Percentiles rank a stretch among this genome's conserved stretches.
phyloP scores from a whole-genome alignment of 2,888 invertebrate species.

The Bombylius discolor region DNA sequence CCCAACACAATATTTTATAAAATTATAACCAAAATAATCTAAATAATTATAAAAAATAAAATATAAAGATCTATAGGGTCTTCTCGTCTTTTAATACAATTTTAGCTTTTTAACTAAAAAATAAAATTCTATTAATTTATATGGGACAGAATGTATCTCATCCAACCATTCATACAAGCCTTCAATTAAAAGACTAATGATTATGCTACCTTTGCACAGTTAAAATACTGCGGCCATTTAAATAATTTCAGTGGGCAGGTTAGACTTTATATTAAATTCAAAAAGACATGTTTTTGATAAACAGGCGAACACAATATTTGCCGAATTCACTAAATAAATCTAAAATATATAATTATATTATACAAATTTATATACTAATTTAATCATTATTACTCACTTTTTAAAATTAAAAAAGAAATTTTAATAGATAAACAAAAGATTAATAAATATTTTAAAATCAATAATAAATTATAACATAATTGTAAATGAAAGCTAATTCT shows the following conservation, averaged over 20 bases:
- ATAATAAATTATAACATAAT: conserved; percentile 39
- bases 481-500: conserved; percentile 44
- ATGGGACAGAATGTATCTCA: conserved; percentile 50
- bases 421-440: conserved; percentile 35
- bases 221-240: conserved; percentile 67
- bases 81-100: conserved; percentile 57
- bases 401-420: conserved; percentile 33
- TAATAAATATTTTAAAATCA: conserved; percentile 36
- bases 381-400: conserved; percentile 43
- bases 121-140: conserved; percentile 42
- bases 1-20: conserved; percentile 45
- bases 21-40: conserved; percentile 9
- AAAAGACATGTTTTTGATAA: conserved; percentile 68
- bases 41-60: conserved; percentile 27
- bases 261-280: conserved; percentile 48
- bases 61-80: conserved; percentile 63
- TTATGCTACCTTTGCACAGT: conserved; percentile 74
- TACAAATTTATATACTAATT: conserved; percentile 42
- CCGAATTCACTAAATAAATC: conserved; percentile 47
- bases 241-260: conserved; percentile 57
- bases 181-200: conserved; percentile 66
- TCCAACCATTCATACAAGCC: conserved; percentile 65
- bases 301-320: conserved; percentile 54
- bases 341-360: conserved; percentile 24
- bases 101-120: conserved; percentile 53